phyloP scores from a whole-genome alignment of 1,140 invertebrate species.

The Trypoxylus dichotomus region DNA sequence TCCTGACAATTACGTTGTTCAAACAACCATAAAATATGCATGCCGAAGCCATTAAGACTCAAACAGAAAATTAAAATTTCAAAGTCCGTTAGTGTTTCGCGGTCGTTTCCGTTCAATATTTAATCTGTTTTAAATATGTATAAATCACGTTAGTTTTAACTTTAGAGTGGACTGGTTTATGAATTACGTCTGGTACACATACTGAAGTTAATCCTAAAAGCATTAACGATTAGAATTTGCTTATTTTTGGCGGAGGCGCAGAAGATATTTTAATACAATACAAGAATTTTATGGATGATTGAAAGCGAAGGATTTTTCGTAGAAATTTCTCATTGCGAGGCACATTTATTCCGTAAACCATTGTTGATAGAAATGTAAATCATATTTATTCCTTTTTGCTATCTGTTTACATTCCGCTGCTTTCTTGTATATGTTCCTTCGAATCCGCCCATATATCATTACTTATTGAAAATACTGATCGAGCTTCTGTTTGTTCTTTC shows the following conservation, averaged over 20 bases:
- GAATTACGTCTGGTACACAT: neutral
- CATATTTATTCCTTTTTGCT: conserved; percentile 4
- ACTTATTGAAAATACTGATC: neutral
- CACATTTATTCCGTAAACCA: neutral
- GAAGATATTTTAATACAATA: neutral
- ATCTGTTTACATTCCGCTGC: neutral
- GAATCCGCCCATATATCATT: neutral
- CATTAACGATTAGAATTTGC: neutral
- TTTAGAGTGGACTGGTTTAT: neutral
- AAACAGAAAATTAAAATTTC: conserved; percentile 18
- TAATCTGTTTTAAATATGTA: neutral
- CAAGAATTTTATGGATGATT: neutral
- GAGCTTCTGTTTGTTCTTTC: neutral
- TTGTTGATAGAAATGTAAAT: conserved; percentile 21
- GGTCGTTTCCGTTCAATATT: neutral
- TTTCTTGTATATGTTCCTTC: neutral
- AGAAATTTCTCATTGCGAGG: neutral
- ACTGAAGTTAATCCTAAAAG: neutral
- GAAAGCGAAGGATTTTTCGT: neutral
- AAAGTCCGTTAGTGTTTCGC: neutral
- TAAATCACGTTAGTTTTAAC: neutral
- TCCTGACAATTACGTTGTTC: conserved; percentile 21
- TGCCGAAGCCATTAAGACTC: neutral
- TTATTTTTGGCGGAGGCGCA: neutral
- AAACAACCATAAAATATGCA: conserved; percentile 22